Percentiles rank a stretch among this genome's conserved stretches.
These are phyloP conservation scores for Drosophila mimica DNA, from an alignment of 2,888 invertebrate species.

Conservation along the genomic window DNA sequence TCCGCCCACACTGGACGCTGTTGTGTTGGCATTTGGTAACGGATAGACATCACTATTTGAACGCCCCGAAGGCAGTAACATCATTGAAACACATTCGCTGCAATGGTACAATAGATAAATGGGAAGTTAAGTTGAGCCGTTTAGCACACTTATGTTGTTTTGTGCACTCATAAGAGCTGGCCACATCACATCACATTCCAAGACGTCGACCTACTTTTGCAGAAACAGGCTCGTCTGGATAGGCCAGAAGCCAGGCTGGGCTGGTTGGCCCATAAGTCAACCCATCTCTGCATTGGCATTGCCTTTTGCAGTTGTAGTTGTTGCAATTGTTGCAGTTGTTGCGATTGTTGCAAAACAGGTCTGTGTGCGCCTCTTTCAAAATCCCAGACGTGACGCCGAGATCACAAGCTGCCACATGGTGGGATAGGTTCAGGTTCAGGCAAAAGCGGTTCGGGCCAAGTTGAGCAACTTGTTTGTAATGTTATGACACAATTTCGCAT, in stretches of 20 bases:
- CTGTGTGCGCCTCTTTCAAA: conserved; percentile 24
- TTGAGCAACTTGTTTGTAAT: conserved; percentile 65
- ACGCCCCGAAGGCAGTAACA: conserved; percentile 85
- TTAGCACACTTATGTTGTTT: conserved; percentile 48
- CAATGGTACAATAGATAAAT: conserved; percentile 24
- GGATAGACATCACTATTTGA: conserved; percentile 83
- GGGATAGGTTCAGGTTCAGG: conserved; percentile 78
- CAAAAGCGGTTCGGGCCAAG: conserved; percentile 46
- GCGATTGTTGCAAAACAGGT: conserved; percentile 61
- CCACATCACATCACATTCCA: conserved; percentile 70
- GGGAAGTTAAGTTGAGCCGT: conserved; percentile 35
- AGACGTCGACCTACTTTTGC: conserved; percentile 63
- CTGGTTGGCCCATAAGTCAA: conserved; percentile 67
- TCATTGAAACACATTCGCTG: conserved; percentile 84
- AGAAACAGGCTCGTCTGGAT: conserved; percentile 73
- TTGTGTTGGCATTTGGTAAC: conserved; percentile 72
- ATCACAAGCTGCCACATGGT: conserved; percentile 45
- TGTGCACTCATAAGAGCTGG: conserved; percentile 31
- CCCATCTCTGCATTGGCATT: conserved; percentile 50
- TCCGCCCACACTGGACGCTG: conserved; percentile 44
- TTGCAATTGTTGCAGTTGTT: conserved; percentile 31
- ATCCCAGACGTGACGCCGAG: conserved; percentile 20
- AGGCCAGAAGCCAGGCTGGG: conserved; percentile 18
- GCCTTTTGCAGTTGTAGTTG: conserved; percentile 30
- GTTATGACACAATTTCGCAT: conserved; percentile 74